Percentiles rank a stretch among this genome's conserved stretches.
Conservation (phyloP, 2,888 invertebrate species). For the Mesorhabditis spiculigera region DNA sequence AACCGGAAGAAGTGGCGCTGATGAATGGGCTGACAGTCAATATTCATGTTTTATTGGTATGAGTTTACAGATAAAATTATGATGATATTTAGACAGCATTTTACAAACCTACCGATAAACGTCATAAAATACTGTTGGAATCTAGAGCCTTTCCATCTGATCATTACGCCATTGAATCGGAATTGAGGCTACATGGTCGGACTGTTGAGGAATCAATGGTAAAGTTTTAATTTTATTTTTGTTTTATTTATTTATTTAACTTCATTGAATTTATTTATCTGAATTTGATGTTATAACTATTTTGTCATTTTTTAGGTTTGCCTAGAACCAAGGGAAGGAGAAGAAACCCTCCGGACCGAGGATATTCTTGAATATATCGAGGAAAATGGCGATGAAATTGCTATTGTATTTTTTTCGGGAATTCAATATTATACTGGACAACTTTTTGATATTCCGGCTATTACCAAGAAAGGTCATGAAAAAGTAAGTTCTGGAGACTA, state of each 20-base stretch:
- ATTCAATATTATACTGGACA: conserved; percentile 68
- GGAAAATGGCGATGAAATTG: conserved; percentile 63
- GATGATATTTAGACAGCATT: conserved; percentile 62
- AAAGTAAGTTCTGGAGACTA: too few species aligned
- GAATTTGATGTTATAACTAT: too few species aligned
- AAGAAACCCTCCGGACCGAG: conserved; percentile 60
- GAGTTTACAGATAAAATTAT: conserved; percentile 9
- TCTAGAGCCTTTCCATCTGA: conserved; percentile 67
- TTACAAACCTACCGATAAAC: conserved; percentile 63
- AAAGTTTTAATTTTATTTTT: not conserved
- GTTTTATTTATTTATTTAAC: too few species aligned
- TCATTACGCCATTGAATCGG: conserved; percentile 65
- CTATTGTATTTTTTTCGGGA: conserved; percentile 64
- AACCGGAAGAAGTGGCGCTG: conserved; percentile 62
- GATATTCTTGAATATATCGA: conserved; percentile 64
- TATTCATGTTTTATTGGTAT: conserved; percentile 64
- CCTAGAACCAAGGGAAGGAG: conserved; percentile 49
- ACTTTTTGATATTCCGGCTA: conserved; percentile 64
- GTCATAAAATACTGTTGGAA: conserved; percentile 66
- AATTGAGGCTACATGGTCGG: conserved; percentile 63
- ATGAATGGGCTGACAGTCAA: conserved; percentile 68
- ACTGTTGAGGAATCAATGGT: conserved; percentile 61
- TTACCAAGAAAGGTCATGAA: conserved; percentile 63
- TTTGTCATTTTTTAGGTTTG: conserved; percentile 27
- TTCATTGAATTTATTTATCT: too few species aligned